Percentiles rank a stretch among this genome's conserved stretches.
Conservation (phyloP, 2,113 vertebrate species). For the Rhinogobius similis region DNA sequence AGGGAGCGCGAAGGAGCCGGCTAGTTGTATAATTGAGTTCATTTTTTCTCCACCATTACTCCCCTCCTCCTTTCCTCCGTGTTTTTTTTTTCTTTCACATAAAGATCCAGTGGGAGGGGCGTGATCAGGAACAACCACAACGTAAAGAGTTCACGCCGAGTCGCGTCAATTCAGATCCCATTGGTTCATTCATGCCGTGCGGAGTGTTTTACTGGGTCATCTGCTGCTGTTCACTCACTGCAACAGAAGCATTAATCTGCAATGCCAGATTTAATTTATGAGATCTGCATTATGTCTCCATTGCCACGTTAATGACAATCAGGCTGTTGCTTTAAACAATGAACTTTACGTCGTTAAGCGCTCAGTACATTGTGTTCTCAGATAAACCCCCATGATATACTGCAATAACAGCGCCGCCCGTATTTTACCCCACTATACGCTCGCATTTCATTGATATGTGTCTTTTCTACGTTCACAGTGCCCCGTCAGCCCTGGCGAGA, state of each 20-base stretch:
- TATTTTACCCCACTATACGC: not conserved
- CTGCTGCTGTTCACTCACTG: slow-evolving; percentile 15
- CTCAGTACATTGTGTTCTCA: not conserved
- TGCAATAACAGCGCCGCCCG: not conserved
- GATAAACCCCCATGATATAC: not conserved
- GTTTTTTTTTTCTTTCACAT: slow-evolving; percentile 15
- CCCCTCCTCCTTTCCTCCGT: slow-evolving; percentile 27
- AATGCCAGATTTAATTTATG: not conserved
- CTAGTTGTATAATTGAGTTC: slow-evolving; percentile 65
- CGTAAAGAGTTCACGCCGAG: not conserved
- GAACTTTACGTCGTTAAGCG: not conserved
- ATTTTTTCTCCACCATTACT: slow-evolving; percentile 43
- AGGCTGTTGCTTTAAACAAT: not conserved
- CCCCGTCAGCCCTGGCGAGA: not conserved
- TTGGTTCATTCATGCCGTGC: slow-evolving; percentile 40
- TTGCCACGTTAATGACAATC: not conserved
- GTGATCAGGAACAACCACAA: slow-evolving; percentile 6
- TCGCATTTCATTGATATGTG: not conserved
- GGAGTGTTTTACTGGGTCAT: not conserved
- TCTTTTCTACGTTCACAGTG: no score
- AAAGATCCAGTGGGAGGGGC: not conserved
- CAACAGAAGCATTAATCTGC: slow-evolving; percentile 4
- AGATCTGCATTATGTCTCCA: not conserved
- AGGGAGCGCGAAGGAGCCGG: slow-evolving; percentile 34
- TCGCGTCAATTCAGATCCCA: slow-evolving; percentile 1